These are phyloP conservation scores for Fukomys damarensis DNA, from an alignment of 2,113 vertebrate genomes.

Conservation along the genomic window DNA sequence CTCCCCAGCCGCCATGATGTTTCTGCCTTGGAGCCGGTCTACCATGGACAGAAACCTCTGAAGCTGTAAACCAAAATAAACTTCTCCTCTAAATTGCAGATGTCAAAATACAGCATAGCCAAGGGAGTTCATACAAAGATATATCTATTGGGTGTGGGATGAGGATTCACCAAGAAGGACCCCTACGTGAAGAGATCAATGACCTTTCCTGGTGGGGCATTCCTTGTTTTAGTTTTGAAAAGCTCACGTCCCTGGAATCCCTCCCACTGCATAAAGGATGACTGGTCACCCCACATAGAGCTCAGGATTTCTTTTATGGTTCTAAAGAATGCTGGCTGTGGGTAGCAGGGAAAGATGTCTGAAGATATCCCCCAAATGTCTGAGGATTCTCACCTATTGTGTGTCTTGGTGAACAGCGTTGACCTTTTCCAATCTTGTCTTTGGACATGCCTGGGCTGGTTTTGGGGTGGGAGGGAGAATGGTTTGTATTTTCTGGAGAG, in stretches of 20 bases:
- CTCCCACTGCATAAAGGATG: background rate
- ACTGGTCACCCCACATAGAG: background rate
- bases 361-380: background rate
- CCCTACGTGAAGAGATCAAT: too few relatives aligned
- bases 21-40: background rate
- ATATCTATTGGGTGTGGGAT: background rate
- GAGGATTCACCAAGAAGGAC: background rate
- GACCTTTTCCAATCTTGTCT: background rate
- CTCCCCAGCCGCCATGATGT: background rate
- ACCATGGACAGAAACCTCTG: background rate
- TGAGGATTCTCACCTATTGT: accelerated
- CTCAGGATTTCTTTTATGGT: accelerated
- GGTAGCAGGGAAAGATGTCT: accelerated
- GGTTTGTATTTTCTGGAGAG: background rate
- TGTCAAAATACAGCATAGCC: background rate
- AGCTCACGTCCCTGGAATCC: background rate
- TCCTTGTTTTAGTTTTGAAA: too few relatives aligned
- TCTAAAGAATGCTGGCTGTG: background rate
- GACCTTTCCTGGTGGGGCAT: too few relatives aligned
- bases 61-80: background rate
- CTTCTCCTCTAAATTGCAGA: background rate
- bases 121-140: too few relatives aligned
- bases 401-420: background rate
- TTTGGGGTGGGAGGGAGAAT: background rate
- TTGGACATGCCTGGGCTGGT: background rate